Conservation (phyloP, 2,888 invertebrate genomes). For the Tenthredo amoena region DNA sequence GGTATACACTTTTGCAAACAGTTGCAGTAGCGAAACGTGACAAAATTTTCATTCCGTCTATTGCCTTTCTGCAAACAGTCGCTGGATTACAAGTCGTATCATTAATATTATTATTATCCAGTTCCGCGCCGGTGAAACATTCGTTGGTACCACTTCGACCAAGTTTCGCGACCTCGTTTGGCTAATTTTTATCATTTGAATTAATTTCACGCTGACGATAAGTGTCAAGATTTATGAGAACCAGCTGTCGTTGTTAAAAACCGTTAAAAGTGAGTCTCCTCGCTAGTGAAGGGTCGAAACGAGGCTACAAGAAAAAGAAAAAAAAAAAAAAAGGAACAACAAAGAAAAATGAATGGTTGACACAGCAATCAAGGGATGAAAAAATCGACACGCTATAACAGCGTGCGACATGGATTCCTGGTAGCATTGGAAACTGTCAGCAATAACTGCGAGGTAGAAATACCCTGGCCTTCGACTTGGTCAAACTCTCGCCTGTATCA, state of each 20-base stretch:
- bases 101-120: background rate
- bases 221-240: background rate
- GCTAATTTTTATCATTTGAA: background rate
- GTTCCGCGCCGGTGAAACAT: background rate
- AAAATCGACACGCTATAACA: background rate
- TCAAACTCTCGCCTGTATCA: constrained; percentile 9
- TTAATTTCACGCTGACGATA: background rate
- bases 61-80: background rate
- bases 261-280: background rate
- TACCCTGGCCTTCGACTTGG: background rate
- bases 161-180: background rate
- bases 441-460: background rate
- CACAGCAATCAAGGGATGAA: background rate
- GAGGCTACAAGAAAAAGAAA: background rate
- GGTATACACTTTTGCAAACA: background rate
- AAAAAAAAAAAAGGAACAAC: background rate
- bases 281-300: background rate
- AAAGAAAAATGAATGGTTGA: background rate
- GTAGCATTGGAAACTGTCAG: background rate
- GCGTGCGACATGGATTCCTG: background rate
- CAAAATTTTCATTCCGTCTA: background rate
- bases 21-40: constrained; percentile 15
- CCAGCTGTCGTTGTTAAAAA: constrained; percentile 5
- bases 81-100: background rate
- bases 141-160: background rate